Evolutionary conservation across 1,140 invertebrate species (phyloP).

Genomic region (Dreissena polymorpha): DNA sequence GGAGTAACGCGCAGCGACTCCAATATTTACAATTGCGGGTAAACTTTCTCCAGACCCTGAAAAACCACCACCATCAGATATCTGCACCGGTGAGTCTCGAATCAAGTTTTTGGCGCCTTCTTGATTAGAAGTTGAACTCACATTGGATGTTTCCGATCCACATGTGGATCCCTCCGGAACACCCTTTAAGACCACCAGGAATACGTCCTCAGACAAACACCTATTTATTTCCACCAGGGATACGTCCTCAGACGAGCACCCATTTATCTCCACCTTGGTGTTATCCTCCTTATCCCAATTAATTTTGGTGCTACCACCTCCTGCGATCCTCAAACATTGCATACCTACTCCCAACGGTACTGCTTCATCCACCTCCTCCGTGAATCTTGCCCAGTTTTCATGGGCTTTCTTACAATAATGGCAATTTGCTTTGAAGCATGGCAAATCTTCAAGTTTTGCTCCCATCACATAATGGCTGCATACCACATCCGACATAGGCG

Average conservation of each 20-base stretch:
- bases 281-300: constrained; percentile 9
- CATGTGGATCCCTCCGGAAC: constrained; percentile 1
- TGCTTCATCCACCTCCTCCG: constrained; percentile 22
- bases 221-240: constrained; percentile 2
- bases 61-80: constrained; percentile 12
- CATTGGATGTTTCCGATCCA: constrained; percentile 7
- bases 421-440: constrained; percentile 6
- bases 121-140: background rate
- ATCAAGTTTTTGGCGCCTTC: constrained; percentile 18
- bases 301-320: background rate
- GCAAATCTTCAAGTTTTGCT: constrained; percentile 24
- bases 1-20: constrained; percentile 13
- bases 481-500: too few species aligned
- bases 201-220: constrained; percentile 7
- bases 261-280: background rate
- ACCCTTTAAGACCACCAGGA: constrained; percentile 10
- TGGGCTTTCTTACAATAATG: constrained; percentile 16
- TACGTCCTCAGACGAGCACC: constrained; percentile 3
- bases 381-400: constrained; percentile 21
- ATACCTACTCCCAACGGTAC: background rate
- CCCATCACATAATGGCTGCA: background rate
- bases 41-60: background rate
- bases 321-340: background rate
- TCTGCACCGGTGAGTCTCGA: background rate
- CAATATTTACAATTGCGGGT: background rate